Conservation (phyloP, 2,113 vertebrate genomes). For the Conger conger region DNA sequence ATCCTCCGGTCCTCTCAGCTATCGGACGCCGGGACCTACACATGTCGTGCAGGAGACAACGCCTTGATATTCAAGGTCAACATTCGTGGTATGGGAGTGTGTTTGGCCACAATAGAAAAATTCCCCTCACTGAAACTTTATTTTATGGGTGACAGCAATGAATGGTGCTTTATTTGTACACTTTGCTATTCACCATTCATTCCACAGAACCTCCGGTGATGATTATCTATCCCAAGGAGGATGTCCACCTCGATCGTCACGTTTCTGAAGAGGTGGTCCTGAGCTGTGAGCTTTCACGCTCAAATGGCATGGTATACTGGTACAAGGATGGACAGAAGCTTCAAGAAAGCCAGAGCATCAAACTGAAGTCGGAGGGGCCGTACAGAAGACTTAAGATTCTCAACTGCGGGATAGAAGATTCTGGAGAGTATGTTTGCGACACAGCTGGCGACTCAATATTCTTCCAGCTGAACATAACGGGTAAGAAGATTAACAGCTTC, state of each 20-base stretch:
- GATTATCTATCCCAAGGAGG: slow-evolving; percentile 79
- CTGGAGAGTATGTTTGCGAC: slow-evolving; percentile 88
- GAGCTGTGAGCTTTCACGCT: slow-evolving; percentile 82
- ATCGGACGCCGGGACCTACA: slow-evolving; percentile 68
- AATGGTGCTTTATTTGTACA: not conserved
- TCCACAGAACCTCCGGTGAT: slow-evolving; percentile 80
- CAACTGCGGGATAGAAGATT: slow-evolving; percentile 65
- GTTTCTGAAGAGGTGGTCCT: slow-evolving; percentile 80
- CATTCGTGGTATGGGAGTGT: slow-evolving; percentile 64
- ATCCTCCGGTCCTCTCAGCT: slow-evolving; percentile 56
- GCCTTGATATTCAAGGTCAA: slow-evolving; percentile 72
- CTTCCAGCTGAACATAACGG: slow-evolving; percentile 85
- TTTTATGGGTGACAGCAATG: not conserved
- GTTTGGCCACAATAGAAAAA: not conserved
- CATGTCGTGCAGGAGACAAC: slow-evolving; percentile 69
- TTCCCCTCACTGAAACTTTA: not conserved
- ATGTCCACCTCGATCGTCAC: slow-evolving; percentile 73
- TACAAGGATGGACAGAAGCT: slow-evolving; percentile 86
- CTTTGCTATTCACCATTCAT: slow-evolving; percentile 14
- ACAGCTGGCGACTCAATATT: slow-evolving; percentile 83
- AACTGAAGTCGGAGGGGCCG: slow-evolving; percentile 76
- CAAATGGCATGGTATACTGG: slow-evolving; percentile 72
- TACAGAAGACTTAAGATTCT: slow-evolving; percentile 76
- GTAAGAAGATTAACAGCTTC: slow-evolving; percentile 54
- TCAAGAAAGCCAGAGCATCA: slow-evolving; percentile 68